A percentile compares a stretch with the other conserved stretches of the same genome.
Evolutionary conservation across 2,113 vertebrate genomes (phyloP).

Genomic region (Talpa occidentalis): DNA sequence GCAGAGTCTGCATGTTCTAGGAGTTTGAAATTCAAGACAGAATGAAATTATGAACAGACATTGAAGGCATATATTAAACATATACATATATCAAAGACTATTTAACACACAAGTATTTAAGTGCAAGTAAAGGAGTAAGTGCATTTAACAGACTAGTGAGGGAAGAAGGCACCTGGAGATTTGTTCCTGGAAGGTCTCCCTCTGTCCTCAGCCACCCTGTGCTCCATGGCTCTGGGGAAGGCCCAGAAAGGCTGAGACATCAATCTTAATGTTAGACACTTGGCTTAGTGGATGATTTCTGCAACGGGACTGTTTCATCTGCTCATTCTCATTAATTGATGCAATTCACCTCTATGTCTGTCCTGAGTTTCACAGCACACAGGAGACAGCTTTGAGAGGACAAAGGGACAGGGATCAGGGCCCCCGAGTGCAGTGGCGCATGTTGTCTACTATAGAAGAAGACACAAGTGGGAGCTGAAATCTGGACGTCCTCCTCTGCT

Average conservation of each 20-base stretch:
- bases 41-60: slow-evolving; percentile 44
- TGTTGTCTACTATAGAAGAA: background rate
- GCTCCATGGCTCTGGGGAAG: background rate
- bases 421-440: background rate
- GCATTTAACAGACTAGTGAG: slow-evolving; percentile 38
- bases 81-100: slow-evolving; percentile 62
- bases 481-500: background rate
- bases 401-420: no score
- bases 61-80: slow-evolving; percentile 42
- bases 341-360: background rate
- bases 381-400: background rate
- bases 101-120: slow-evolving; percentile 58
- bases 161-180: background rate
- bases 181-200: slow-evolving; percentile 23
- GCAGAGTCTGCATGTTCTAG: slow-evolving; percentile 47
- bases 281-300: background rate
- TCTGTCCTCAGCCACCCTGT: background rate
- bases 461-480: background rate
- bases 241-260: background rate
- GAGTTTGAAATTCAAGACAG: slow-evolving; percentile 40
- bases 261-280: slow-evolving; percentile 15
- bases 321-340: background rate
- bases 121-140: slow-evolving; percentile 51
- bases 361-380: background rate
- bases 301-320: background rate